Percentiles rank a stretch among this genome's conserved stretches.
These are phyloP conservation scores for Drosophila hydei DNA, from an alignment of 1,140 invertebrate species.

Conservation along the genomic window DNA sequence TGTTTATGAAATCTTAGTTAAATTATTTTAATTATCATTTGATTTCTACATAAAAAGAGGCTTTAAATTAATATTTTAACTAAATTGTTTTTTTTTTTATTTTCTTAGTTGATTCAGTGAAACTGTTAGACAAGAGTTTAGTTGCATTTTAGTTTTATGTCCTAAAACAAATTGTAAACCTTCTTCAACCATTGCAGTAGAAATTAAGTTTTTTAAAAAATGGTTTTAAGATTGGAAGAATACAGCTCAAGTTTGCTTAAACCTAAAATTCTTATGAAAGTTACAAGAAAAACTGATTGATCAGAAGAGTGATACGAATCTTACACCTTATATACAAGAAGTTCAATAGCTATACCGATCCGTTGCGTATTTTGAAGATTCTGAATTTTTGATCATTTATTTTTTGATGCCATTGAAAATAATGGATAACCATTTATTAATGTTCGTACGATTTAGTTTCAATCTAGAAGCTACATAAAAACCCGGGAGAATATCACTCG, in stretches of 20 bases:
- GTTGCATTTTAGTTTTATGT: constrained; percentile 13
- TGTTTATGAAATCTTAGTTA: no score
- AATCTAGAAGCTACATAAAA: constrained; percentile 77
- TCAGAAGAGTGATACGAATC: background rate
- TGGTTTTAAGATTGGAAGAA: background rate
- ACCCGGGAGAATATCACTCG: constrained; percentile 58
- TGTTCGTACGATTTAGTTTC: constrained; percentile 74
- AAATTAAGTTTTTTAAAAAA: background rate
- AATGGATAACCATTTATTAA: constrained; percentile 72
- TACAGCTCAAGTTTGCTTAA: background rate
- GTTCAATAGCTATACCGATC: background rate
- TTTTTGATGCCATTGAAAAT: background rate
- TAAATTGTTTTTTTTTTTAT: constrained; percentile 2
- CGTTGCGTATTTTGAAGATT: background rate
- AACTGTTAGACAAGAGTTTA: constrained; percentile 9
- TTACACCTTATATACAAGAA: constrained; percentile 6
- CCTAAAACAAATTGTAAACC: background rate
- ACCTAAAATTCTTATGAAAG: background rate
- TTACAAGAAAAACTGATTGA: background rate
- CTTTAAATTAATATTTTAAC: no score
- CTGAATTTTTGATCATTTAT: background rate
- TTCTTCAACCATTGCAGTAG: background rate
- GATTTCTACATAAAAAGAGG: no score
- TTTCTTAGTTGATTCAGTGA: constrained; percentile 5
- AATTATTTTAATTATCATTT: no score